phyloP scores from a whole-genome alignment of 2,888 invertebrate genomes.

The Ceriagrion tenellum region DNA sequence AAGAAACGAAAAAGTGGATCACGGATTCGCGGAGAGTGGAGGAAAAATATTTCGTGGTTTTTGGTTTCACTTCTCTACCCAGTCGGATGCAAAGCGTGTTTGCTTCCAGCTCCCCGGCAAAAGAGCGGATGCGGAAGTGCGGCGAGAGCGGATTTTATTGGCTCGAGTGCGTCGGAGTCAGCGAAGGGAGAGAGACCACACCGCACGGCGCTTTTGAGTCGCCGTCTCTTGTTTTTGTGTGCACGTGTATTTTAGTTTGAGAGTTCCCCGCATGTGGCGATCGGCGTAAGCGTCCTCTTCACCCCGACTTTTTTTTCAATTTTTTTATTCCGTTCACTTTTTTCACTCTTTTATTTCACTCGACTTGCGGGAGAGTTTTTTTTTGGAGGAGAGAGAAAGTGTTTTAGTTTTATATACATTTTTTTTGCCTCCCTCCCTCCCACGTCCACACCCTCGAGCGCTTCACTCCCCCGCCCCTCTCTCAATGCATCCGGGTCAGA shows the following conservation, averaged over 20 bases:
- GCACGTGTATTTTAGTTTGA: neutral
- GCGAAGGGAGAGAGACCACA: neutral
- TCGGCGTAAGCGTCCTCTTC: neutral
- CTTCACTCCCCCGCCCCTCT: neutral
- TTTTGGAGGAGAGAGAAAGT: neutral
- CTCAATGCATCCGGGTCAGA: neutral
- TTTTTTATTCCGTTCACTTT: neutral
- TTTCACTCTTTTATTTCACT: neutral
- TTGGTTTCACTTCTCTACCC: neutral
- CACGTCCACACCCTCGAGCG: neutral
- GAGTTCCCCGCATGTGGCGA: neutral
- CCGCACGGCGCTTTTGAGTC: neutral
- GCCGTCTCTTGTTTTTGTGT: neutral
- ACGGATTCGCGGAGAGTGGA: neutral
- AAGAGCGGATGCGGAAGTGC: neutral
- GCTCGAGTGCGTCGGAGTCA: neutral
- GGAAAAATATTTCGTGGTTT: neutral
- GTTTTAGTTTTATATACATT: neutral
- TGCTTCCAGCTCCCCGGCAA: neutral
- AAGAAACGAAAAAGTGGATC: neutral
- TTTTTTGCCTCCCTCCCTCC: neutral
- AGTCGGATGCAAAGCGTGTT: neutral
- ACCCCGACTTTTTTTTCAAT: neutral
- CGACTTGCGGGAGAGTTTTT: neutral
- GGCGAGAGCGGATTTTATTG: conserved; percentile 16